Conservation (phyloP, 2,113 vertebrate genomes). For the Seriola rivoliana region DNA sequence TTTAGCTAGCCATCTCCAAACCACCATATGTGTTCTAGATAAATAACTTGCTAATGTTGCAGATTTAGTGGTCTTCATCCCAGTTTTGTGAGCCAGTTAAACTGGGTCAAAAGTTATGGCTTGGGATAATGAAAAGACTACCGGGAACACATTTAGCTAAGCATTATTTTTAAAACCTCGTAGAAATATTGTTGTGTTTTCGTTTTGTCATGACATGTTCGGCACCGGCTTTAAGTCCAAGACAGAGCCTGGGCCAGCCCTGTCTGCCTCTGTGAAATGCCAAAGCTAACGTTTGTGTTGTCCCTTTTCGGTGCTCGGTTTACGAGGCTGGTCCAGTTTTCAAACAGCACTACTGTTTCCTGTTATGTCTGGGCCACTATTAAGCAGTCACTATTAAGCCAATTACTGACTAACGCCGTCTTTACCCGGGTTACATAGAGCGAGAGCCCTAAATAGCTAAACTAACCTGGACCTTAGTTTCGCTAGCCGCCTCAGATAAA, state of each 20-base stretch:
- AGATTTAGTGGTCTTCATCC: neutral
- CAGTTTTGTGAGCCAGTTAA: neutral
- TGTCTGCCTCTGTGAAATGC: neutral
- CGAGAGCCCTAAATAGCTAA: neutral
- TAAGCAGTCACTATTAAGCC: neutral
- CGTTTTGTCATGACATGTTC: neutral
- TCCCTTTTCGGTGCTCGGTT: too few relatives aligned
- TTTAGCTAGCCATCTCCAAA: neutral
- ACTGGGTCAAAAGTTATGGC: too few relatives aligned
- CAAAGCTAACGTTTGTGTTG: conserved; percentile 2
- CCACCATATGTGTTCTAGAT: fast-evolving
- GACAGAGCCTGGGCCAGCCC: neutral
- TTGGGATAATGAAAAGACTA: neutral
- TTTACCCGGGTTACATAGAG: neutral
- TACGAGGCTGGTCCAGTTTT: neutral
- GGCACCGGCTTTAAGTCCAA: neutral
- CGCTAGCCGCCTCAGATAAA: conserved; percentile 24
- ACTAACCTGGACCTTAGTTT: neutral
- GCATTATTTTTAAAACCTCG: neutral
- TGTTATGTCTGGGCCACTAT: neutral
- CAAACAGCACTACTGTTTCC: neutral
- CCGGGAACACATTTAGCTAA: neutral
- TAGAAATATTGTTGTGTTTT: too few relatives aligned
- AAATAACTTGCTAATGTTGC: neutral
- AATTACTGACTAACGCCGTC: neutral